phyloP scores from a whole-genome alignment of 2,113 vertebrate genomes.

The Dicrurus megarhynchus region DNA sequence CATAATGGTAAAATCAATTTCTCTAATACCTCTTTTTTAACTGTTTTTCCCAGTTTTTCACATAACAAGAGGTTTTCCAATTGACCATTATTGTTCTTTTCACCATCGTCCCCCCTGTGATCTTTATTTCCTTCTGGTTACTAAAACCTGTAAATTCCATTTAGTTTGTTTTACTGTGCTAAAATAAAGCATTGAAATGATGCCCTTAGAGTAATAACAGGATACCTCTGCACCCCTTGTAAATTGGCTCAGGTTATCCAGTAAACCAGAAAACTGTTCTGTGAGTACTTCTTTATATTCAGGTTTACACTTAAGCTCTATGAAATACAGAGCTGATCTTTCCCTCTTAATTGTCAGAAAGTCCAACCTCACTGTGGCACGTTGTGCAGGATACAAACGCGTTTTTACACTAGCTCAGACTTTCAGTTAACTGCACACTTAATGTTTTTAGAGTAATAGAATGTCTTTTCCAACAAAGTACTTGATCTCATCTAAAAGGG shows the following conservation, averaged over 20 bases:
- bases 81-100: conserved; percentile 37
- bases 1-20: background rate
- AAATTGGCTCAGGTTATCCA: conserved; percentile 59
- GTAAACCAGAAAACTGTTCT: conserved; percentile 57
- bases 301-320: background rate
- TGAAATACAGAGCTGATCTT: conserved; percentile 11
- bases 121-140: conserved; percentile 4
- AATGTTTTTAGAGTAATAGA: background rate
- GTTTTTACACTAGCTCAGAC: background rate
- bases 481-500: background rate
- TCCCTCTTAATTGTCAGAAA: background rate
- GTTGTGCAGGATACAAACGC: background rate
- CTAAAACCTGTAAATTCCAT: conserved; percentile 52
- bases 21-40: background rate
- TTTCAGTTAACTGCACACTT: background rate
- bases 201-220: conserved; percentile 37
- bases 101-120: background rate
- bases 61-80: conserved; percentile 52
- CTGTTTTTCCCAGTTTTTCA: background rate
- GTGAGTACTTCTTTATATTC: background rate
- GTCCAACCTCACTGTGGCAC: background rate
- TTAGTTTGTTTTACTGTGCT: conserved; percentile 52
- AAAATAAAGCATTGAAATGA: conserved; percentile 62
- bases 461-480: background rate
- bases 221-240: conserved; percentile 47